Evolutionary conservation across 1,140 invertebrate species (phyloP).

Genomic region (Apis dorsata): DNA sequence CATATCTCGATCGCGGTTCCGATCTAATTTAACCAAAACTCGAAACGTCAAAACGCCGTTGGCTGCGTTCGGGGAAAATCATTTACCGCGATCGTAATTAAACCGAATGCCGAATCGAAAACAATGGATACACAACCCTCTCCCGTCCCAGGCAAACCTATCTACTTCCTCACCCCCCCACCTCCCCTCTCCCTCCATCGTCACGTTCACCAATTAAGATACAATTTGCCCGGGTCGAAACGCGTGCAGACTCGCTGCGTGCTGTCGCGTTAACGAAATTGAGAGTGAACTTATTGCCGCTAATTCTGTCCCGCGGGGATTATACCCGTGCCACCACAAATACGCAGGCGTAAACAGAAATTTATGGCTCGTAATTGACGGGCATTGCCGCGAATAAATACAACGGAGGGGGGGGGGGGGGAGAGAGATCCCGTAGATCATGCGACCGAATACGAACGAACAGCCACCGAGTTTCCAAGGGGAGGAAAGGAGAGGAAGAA

Average conservation of each 20-base stretch:
- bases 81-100: slow-evolving; percentile 25
- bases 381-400: slow-evolving; percentile 42
- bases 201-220: slow-evolving; percentile 40
- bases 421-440: slow-evolving; percentile 28
- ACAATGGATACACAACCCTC: slow-evolving; percentile 9
- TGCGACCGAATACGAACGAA: background rate
- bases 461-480: too few species aligned
- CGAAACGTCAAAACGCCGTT: background rate
- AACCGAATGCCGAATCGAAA: background rate
- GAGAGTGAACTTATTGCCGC: slow-evolving; percentile 42
- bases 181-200: background rate
- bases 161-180: too few species aligned
- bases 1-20: too few species aligned
- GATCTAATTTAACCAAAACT: background rate
- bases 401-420: background rate
- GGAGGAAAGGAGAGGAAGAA: background rate
- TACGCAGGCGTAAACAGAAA: slow-evolving; percentile 24
- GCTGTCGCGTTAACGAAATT: slow-evolving; percentile 36
- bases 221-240: slow-evolving; percentile 25
- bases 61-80: background rate
- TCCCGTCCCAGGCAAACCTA: background rate
- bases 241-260: background rate
- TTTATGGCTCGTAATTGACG: slow-evolving; percentile 45
- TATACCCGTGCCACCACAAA: background rate
- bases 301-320: slow-evolving; percentile 18